A percentile compares a stretch with the other conserved stretches of the same genome.
These are phyloP conservation scores for Zeugodacus cucurbitae DNA, from an alignment of 1,140 invertebrate species.

Conservation along the genomic window DNA sequence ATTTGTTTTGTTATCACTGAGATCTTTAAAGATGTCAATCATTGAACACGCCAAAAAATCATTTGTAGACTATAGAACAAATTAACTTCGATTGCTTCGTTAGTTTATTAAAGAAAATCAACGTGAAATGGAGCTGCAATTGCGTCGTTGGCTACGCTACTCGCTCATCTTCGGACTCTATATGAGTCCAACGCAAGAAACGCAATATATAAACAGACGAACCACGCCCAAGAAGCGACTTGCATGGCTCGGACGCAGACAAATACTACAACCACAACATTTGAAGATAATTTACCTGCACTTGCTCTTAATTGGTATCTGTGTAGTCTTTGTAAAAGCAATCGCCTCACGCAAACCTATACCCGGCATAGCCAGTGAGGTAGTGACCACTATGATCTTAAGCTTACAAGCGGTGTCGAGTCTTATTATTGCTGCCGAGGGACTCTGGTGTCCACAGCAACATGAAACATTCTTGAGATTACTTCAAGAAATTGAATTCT, in stretches of 20 bases:
- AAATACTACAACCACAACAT: neutral
- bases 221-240: neutral
- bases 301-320: neutral
- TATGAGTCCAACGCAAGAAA: neutral
- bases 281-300: neutral
- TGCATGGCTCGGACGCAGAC: neutral
- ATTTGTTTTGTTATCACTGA: too few relatives aligned
- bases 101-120: neutral
- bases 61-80: too few relatives aligned
- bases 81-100: neutral
- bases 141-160: neutral
- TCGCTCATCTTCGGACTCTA: neutral
- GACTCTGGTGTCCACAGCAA: neutral
- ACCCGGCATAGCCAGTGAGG: neutral
- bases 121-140: neutral
- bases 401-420: neutral
- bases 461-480: conserved; percentile 15
- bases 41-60: too few relatives aligned
- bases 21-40: too few relatives aligned
- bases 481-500: conserved; percentile 7
- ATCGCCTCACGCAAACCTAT: neutral
- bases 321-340: neutral
- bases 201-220: neutral
- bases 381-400: conserved; percentile 1
- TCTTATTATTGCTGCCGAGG: neutral